Evolutionary conservation across 1,140 invertebrate species (phyloP), one percentile per base, ranked within the genome.

Genomic region (Tetramorium parvispinum): DNA sequence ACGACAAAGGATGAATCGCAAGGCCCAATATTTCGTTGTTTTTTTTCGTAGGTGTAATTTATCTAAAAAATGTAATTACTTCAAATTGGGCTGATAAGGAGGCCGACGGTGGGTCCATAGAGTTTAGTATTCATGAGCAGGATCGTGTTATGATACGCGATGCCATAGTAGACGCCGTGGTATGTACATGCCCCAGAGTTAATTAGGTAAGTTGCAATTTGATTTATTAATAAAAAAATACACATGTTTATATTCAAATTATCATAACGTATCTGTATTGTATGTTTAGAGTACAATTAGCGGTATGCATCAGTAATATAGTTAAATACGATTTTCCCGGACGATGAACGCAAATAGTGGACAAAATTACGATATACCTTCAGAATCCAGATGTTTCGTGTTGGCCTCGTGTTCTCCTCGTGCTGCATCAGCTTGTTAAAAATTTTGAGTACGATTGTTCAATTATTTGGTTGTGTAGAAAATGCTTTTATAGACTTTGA

Each of bases 291-390:
- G 96, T 98, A 73, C 99, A 99, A 95, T 95, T 99, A 24, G 98
- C 98, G 89, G 97, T 98, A 8, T 99, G 98, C 94, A 97, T 99
- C 11, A 98, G 97, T 94, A 97, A 97, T 87, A 99, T 99, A 87
- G 98, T 99, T 11, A 99, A 99, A 94, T 96, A 98, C 95, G 99
- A 99, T 93, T 99, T 99, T 94, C 99, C 99, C 65, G 97, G 97
- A 68, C 96, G 98, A 91, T 99, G 99, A 99, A 98, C 98, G 0
- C 97, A 98, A 94, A 97, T 99, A 92, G 98, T 99, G 18, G 98
- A 99, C 93, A 99, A 99, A 96, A 98, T 98, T 75, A 97, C 96
- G 77, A 96, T 97, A 91, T 98, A 98, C 93, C 95, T 99, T 71
- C 97, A 97, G 93, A 97, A 97, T 94, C 96, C 97, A 24, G 98